phyloP scores from a whole-genome alignment of 2,888 invertebrate genomes.

The Mantis religiosa region DNA sequence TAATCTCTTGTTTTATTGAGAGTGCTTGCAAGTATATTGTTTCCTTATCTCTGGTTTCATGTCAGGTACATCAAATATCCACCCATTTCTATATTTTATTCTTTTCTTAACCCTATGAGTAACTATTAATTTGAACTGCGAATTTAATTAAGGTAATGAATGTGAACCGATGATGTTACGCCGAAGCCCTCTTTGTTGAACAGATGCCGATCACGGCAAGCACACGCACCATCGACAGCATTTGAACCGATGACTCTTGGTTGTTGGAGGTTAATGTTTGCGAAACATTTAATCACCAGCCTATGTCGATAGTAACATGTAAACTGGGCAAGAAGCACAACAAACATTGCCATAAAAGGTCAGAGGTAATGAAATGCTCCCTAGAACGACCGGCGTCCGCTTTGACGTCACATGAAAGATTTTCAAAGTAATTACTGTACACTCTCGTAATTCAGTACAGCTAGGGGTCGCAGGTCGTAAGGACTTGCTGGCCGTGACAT shows the following conservation, averaged over 20 bases:
- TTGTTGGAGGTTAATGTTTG: background rate
- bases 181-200: background rate
- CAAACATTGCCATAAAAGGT: background rate
- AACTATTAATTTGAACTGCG: no score
- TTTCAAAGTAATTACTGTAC: background rate
- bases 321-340: background rate
- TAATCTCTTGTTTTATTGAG: no score
- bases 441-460: background rate
- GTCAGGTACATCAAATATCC: no score
- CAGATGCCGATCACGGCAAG: background rate
- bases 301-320: background rate
- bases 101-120: no score
- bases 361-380: background rate
- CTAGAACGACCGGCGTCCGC: background rate
- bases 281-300: background rate
- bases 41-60: no score
- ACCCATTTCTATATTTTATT: no score
- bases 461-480: background rate
- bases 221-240: background rate
- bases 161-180: background rate
- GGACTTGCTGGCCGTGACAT: no score
- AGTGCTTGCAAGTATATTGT: no score
- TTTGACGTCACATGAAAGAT: background rate
- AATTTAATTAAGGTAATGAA: background rate
- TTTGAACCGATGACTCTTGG: background rate